phyloP scores from a whole-genome alignment of 1,140 invertebrate species.

The Papilio xuthus region DNA sequence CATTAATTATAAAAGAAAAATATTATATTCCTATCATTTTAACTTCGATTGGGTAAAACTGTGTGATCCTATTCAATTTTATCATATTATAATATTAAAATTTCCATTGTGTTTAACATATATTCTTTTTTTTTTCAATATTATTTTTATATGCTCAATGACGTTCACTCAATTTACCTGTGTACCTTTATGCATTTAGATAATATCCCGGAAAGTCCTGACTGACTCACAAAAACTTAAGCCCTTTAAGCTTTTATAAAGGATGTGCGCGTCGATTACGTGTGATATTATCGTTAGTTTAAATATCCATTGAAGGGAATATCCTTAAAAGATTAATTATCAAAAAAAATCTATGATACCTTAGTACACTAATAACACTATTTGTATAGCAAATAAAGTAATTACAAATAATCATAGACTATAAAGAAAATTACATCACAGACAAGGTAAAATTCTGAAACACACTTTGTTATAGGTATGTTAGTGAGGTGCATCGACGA shows the following conservation, averaged over 20 bases:
- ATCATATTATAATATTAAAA: too few species aligned
- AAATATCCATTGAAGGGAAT: not conserved
- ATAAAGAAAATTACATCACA: not conserved
- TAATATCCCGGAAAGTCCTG: not conserved
- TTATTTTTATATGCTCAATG: not conserved
- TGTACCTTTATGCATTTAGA: not conserved
- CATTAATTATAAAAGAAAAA: too few species aligned
- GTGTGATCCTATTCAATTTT: too few species aligned
- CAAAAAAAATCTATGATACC: not conserved
- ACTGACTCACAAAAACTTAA: constrained; percentile 16
- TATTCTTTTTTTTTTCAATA: not conserved
- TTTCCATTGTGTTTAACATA: too few species aligned
- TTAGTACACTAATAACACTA: not conserved
- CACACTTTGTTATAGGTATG: constrained; percentile 33
- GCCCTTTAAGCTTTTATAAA: not conserved
- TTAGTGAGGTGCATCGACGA: constrained; percentile 39
- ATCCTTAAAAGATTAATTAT: not conserved
- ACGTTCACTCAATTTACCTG: not conserved
- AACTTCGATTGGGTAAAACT: constrained; percentile 2
- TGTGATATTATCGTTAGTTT: not conserved
- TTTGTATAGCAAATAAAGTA: not conserved
- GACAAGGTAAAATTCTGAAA: not conserved
- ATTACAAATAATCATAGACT: not conserved
- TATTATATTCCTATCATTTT: not conserved
- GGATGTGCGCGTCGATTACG: not conserved